Base-by-base conservation (phyloP, 2,888 invertebrate species). In the Barypeithes pellucidus region DNA sequence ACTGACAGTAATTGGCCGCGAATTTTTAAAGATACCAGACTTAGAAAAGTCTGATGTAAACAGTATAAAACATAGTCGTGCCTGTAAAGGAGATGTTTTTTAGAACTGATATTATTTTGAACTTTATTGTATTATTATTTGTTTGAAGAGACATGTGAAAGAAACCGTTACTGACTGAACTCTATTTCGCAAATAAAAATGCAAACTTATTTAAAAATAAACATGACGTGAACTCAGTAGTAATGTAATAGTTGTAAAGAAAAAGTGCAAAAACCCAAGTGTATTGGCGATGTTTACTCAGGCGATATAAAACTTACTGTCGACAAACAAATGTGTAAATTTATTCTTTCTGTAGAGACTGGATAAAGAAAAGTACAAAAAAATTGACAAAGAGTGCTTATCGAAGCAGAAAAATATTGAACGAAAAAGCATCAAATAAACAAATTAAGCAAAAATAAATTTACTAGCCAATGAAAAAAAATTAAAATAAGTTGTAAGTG, bases 1-100 rank as follows among this genome's bases (percentile, higher is more conserved):
- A 77, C 78, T 79, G 73, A 73, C 73, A 63, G 69, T 60, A 66
- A 77, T 79, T 77, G 78, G 78, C 76, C 67, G 79, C 79, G 77
- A 79, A 79, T 79, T 79, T 78, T 75, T 79, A 73, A 75, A 76
- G 77, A 76, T 75, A 72, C 73, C 73, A 69, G 59, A 60, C 67
- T 72, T 67, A 68, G 63, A 65, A 62, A 54, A 63, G 59, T 57
- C 57, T 47, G 73, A 63, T 73, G 73, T 73, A 73, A 73, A 73
- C 73, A 68, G 57, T 59, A 43, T 62, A 63, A 29, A 54, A 45
- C 43, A 61, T 43, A 69, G 62, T 62, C 62, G 62, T 69, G 20
- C 54, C 16, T 57, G 29, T 29, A 41, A 33, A 47, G n/a, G n/a
- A 18, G 24, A n/a, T 2, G 36, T 22, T 63, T 62, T 63, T 47